Evolutionary conservation across 2,797 vertebrate species (phyloP).

Genomic region (Chlorospingus flavigularis): DNA sequence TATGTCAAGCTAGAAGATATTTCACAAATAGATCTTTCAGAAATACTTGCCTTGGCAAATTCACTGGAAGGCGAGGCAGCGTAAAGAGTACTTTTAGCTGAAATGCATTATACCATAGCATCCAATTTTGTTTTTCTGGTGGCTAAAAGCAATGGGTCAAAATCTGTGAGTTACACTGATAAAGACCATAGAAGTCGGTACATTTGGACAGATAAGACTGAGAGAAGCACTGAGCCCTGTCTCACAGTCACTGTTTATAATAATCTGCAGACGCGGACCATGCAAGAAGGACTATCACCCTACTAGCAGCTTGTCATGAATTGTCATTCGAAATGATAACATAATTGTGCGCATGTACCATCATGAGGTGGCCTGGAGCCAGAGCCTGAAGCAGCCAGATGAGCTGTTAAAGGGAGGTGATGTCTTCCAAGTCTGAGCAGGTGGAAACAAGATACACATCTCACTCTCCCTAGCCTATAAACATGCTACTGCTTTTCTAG

Average conservation of each 20-base stretch:
- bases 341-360: conserved; percentile 38
- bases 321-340: conserved; percentile 60
- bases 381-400: conserved; percentile 60
- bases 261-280: conserved; percentile 68
- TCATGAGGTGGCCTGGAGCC: conserved; percentile 55
- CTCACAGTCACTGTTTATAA: conserved; percentile 69
- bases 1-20: background rate
- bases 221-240: conserved; percentile 13
- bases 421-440: conserved; percentile 61
- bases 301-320: conserved; percentile 66
- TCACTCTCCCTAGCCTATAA: conserved; percentile 30
- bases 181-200: background rate
- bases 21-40: conserved; percentile 24
- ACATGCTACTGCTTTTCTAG: background rate
- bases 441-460: conserved; percentile 64
- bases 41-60: background rate
- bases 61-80: background rate
- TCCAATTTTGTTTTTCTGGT: background rate
- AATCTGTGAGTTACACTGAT: background rate
- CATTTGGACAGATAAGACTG: conserved; percentile 38
- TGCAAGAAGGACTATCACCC: conserved; percentile 67
- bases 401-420: conserved; percentile 61
- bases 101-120: background rate
- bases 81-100: background rate
- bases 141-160: background rate